Percentiles rank a stretch among this genome's conserved stretches.
Evolutionary conservation across 1,140 invertebrate genomes (phyloP).

Genomic region (Cydia strobilella): DNA sequence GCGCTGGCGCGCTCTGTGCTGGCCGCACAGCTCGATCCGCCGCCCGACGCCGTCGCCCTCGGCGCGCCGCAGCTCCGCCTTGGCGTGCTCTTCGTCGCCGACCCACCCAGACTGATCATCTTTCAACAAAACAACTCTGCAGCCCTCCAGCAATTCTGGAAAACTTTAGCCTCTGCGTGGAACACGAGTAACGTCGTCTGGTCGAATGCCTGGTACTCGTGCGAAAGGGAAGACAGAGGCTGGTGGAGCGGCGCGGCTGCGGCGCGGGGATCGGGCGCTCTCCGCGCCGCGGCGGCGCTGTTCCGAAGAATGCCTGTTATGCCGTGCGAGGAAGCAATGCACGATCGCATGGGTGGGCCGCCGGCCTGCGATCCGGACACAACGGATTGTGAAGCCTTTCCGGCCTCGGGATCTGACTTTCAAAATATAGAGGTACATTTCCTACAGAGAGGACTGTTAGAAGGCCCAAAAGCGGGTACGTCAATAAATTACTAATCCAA

Average conservation of each 20-base stretch:
- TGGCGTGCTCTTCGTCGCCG: slow-evolving; percentile 67
- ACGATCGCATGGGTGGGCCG: slow-evolving; percentile 61
- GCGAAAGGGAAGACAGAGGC: slow-evolving; percentile 52
- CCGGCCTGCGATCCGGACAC: slow-evolving; percentile 61
- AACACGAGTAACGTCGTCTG: slow-evolving; percentile 66
- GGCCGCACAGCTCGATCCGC: slow-evolving; percentile 56
- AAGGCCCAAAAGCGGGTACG: too few species aligned
- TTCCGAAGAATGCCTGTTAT: slow-evolving; percentile 57
- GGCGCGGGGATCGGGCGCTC: slow-evolving; percentile 53
- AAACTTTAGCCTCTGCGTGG: slow-evolving; percentile 71
- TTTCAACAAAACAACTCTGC: slow-evolving; percentile 73
- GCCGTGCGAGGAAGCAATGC: slow-evolving; percentile 65
- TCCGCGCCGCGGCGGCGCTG: slow-evolving; percentile 62
- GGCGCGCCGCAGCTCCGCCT: slow-evolving; percentile 74
- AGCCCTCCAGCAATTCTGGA: slow-evolving; percentile 67
- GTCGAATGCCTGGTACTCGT: slow-evolving; percentile 72
- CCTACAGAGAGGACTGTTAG: too few species aligned
- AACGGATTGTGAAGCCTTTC: slow-evolving; percentile 61
- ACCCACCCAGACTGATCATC: slow-evolving; percentile 62
- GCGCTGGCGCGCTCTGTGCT: slow-evolving; percentile 66
- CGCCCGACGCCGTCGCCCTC: slow-evolving; percentile 70
- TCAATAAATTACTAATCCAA: too few species aligned
- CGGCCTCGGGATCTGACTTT: slow-evolving; percentile 44
- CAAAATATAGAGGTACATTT: slow-evolving; percentile 54
- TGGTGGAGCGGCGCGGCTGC: slow-evolving; percentile 72